Percentiles rank a stretch among this genome's conserved stretches.
phyloP scores from a whole-genome alignment of 2,888 invertebrate species.

The Chalcis sispes region DNA sequence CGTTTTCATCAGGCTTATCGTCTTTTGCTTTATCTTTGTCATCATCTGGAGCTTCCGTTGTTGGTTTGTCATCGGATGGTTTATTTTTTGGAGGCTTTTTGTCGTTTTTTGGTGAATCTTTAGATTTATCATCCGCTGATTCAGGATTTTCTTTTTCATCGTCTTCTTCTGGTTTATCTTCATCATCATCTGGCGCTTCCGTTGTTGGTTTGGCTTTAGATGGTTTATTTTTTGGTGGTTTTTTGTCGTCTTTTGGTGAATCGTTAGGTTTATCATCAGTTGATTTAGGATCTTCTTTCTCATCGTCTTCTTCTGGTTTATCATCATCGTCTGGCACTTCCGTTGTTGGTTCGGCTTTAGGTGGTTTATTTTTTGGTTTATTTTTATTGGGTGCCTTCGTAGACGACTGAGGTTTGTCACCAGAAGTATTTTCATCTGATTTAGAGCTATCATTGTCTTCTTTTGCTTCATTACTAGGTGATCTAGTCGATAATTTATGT shows the following conservation, averaged over 20 bases:
- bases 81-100: constrained; percentile 16
- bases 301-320: not conserved
- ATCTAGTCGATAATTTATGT: not conserved
- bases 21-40: not conserved
- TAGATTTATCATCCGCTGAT: constrained; percentile 17
- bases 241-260: not conserved
- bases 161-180: not conserved
- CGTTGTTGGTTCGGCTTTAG: constrained; percentile 17
- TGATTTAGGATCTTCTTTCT: constrained; percentile 23
- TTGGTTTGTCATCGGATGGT: constrained; percentile 19
- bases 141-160: constrained; percentile 26
- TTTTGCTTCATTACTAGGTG: not conserved
- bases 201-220: constrained; percentile 21
- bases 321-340: not conserved
- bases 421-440: not conserved
- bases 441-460: not conserved
- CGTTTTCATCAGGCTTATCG: not conserved
- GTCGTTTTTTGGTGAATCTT: constrained; percentile 24
- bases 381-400: not conserved
- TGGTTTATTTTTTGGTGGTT: constrained; percentile 22
- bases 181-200: not conserved
- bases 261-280: constrained; percentile 35
- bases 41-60: not conserved
- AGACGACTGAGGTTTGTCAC: not conserved
- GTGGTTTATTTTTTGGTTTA: constrained; percentile 25